A percentile compares a stretch with the other conserved stretches of the same genome.
Conservation (phyloP, 2,888 invertebrate species). For the Smittia aterrima region DNA sequence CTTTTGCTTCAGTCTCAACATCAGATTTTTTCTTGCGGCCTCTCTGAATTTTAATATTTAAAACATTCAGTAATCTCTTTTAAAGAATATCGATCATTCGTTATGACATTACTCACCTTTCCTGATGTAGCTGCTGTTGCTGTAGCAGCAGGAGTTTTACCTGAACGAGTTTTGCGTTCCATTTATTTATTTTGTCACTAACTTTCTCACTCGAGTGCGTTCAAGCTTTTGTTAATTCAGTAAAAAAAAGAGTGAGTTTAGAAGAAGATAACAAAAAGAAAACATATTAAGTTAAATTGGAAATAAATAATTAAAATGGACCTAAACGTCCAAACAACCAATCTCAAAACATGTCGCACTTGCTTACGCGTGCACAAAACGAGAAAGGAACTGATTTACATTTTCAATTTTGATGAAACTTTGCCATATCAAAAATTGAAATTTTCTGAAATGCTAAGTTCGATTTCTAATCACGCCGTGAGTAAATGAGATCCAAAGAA, state of each 20-base stretch:
- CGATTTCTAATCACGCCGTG: not conserved
- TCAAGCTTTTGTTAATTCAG: not conserved
- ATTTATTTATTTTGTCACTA: not conserved
- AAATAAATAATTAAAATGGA: conserved; percentile 25
- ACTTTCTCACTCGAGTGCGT: no score
- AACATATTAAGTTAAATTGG: not conserved
- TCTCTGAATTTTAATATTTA: not conserved
- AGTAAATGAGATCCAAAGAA: not conserved
- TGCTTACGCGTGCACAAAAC: not conserved
- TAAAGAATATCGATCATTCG: no score
- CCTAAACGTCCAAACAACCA: not conserved
- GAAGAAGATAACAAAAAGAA: not conserved
- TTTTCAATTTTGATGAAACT: conserved; percentile 11
- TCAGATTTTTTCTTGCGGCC: conserved; percentile 18
- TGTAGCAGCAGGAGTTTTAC: not conserved
- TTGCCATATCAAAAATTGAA: not conserved
- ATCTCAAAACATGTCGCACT: conserved; percentile 1
- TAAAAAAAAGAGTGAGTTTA: not conserved
- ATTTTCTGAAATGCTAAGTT: conserved; percentile 8
- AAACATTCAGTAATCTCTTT: no score
- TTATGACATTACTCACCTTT: not conserved
- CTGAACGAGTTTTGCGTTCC: conserved; percentile 12
- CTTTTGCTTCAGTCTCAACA: not conserved
- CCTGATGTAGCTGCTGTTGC: not conserved
- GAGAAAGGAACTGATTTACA: not conserved